Base-by-base conservation (phyloP, 2,113 vertebrate genomes). In the Calcarius ornatus region DNA sequence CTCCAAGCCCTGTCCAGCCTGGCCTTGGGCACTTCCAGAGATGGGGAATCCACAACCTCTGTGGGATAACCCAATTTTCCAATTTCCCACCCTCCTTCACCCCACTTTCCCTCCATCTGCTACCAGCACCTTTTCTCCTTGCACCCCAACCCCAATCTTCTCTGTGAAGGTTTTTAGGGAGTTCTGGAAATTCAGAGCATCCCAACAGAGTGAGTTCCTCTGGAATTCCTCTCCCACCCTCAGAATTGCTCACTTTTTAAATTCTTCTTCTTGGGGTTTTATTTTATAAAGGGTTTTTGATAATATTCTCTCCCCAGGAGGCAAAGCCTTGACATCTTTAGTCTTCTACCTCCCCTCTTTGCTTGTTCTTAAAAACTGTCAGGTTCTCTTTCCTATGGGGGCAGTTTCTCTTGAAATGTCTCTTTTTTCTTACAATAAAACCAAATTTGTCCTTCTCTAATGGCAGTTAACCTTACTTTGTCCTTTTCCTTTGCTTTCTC, bases 181-280 rank as follows among this genome's bases (percentile, higher is more conserved):
- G 0, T 22, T 37, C 12, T 18, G 13, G 42, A 31, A 53, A 72
- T 23, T 1, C 19, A 13, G 10, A 11, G 2, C 40, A 16, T 6
- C 37, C 15, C 57, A 12, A 30, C 3, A 3, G 20, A 2, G 6
- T 5, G 0, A 4, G 23, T 50, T 42, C 25, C 50, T 12, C 2
- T 1, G 20, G 12, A 50, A 33, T 63, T 47, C 45, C 63, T 77
- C 43, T 1, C 21, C 3, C 37, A 2, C 3, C 6, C 35, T 13
- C 2, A 2, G 35, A 28, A 50, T 5, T 7, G 18, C 18, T 7
- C n/a, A 1, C 10, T 53, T 19, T 0, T 25, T 3, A 37, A 60
- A 60, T 25, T 12, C 7, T 60, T 12, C 57, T 25, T 37, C 57
- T 18, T 18, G 7, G 7, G n/a, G 24, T 18, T 24, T 60, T 25